Base-by-base conservation (phyloP, 2,888 invertebrate genomes). In the Patella ulyssiponensis region DNA sequence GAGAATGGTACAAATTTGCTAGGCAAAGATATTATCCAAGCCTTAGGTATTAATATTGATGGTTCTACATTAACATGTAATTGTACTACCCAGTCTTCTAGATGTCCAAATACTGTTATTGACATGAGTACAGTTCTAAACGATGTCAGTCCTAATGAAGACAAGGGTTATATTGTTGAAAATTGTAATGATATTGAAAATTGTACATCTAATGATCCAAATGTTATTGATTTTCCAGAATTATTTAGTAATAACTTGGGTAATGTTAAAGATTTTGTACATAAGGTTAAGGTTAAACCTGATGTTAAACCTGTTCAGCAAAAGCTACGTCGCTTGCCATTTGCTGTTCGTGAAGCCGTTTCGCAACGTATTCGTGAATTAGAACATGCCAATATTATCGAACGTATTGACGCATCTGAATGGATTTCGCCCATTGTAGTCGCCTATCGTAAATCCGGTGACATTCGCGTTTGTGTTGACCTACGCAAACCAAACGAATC, bases 391-490 rank as follows among this genome's bases (percentile, higher is more conserved):
- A 20, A 20, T 64, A 20, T 64, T 64, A 73, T 73, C 17, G 73
- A 73, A 54, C 69, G 64, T 12, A 64, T 73, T n/a, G 73, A 73
- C n/a, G 53, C 73, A 4, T 74, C 23, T n/a, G 70, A 70, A n/a
- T 74, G 74, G 74, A 11, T 74, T 2, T 20, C 20, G 17, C 33
- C 54, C 3, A 23, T 73, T 53, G 69, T 69, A 12, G 74, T 73
- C 12, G 64, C 44, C n/a, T 64, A 27, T 23, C 11, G 7, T 11
- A 73, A 73, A 14, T 12, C 33, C 1, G 23, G 17, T 27, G 9
- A 69, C 14, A 73, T 73, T 14, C 11, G 74, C 2, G 2, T 73
- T 11, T 54, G 74, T 15, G 17, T 69, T 3, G 74, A 73, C 20
- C 53, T 73, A 12, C 15, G 74, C 0, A 33, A 53, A 17, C 20